phyloP scores from a whole-genome alignment of 2,888 invertebrate species.

The Hetaerina titia region DNA sequence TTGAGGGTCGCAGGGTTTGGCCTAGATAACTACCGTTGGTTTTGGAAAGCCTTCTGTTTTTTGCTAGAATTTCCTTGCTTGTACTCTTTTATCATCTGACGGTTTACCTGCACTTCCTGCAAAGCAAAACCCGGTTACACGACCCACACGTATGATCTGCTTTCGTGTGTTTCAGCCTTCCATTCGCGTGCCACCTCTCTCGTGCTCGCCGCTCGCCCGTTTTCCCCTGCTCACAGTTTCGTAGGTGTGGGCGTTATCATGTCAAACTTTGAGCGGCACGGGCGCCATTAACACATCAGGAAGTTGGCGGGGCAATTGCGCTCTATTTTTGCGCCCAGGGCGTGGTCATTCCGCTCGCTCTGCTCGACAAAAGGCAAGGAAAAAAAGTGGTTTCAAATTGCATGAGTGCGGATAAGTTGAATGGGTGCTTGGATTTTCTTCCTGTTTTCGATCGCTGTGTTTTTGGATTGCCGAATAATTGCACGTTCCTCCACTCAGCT shows the following conservation, averaged over 20 bases:
- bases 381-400: neutral
- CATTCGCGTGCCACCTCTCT: neutral
- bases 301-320: neutral
- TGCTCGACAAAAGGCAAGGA: neutral
- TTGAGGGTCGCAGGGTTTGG: no score
- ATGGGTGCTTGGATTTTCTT: neutral
- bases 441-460: neutral
- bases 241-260: slow-evolving; percentile 5
- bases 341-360: neutral
- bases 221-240: neutral
- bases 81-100: no score
- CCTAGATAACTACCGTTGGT: no score
- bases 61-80: no score
- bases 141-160: neutral
- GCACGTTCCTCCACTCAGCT: no score
- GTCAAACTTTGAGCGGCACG: neutral
- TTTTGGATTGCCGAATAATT: neutral
- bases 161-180: neutral
- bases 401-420: no score
- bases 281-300: neutral
- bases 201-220: neutral
- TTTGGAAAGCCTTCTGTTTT: no score
- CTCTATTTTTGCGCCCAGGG: neutral
- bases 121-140: no score
- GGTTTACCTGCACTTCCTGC: no score